phyloP scores from a whole-genome alignment of 2,888 invertebrate genomes.

The Andrena minutula region DNA sequence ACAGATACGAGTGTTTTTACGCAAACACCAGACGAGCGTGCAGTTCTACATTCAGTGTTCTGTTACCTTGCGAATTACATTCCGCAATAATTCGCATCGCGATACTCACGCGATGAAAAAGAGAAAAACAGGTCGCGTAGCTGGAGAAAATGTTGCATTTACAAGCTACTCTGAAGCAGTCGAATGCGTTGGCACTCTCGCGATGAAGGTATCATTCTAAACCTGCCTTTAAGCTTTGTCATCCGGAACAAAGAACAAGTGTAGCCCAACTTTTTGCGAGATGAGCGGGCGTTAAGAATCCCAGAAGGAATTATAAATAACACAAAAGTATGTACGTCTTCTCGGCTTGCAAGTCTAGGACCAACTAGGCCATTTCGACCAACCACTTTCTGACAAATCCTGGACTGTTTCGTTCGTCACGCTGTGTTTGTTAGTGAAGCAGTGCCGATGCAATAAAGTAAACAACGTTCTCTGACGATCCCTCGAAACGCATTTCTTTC shows the following conservation, averaged over 20 bases:
- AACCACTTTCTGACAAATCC: no score
- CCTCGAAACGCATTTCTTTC: no score
- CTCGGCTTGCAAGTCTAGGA: no score
- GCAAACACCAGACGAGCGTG: constrained; percentile 2
- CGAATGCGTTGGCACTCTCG: not conserved
- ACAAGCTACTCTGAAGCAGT: not conserved
- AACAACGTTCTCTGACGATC: no score
- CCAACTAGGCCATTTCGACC: no score
- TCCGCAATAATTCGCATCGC: not conserved
- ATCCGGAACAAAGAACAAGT: not conserved
- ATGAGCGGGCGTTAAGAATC: no score
- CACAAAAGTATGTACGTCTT: no score
- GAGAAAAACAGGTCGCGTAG: not conserved
- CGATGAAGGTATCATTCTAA: not conserved
- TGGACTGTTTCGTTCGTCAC: no score
- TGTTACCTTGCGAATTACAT: constrained; percentile 32
- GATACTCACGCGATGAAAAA: constrained; percentile 16
- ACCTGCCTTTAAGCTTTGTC: not conserved
- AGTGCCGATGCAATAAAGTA: no score
- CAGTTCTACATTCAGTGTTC: constrained; percentile 24
- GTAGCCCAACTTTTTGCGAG: no score
- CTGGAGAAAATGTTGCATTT: not conserved
- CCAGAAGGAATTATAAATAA: no score
- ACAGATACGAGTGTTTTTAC: not conserved
- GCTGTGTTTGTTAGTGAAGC: no score